Conservation (phyloP, 2,888 invertebrate genomes). For the Coecobrya sp. region DNA sequence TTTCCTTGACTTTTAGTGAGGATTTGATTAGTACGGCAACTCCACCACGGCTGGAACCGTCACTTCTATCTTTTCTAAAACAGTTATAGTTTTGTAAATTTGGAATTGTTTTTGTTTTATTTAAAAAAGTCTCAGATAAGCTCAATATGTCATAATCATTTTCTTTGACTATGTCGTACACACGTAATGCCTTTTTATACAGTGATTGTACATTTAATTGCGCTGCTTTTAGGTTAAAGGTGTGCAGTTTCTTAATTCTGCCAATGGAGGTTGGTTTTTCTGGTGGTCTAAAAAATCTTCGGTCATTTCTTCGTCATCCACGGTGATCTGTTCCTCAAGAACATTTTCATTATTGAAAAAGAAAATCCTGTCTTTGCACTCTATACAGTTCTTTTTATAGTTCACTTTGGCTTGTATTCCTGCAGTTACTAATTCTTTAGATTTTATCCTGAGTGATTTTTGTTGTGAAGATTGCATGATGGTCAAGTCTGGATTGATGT, state of each 20-base stretch:
- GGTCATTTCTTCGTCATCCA: not conserved
- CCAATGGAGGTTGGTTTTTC: not conserved
- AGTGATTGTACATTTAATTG: slow-evolving; percentile 15
- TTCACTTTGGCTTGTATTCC: not conserved
- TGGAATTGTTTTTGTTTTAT: not conserved
- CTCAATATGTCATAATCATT: not conserved
- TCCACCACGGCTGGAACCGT: not conserved
- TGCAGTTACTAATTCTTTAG: not conserved
- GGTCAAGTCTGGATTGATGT: not conserved
- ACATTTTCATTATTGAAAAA: not conserved
- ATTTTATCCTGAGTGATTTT: not conserved
- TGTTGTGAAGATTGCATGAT: not conserved
- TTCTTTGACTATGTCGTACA: not conserved
- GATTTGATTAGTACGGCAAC: not conserved
- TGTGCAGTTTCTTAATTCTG: not conserved
- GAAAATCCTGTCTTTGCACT: not conserved
- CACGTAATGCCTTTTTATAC: not conserved
- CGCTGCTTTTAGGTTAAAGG: not conserved
- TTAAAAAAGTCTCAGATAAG: slow-evolving; percentile 19
- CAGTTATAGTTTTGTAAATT: not conserved
- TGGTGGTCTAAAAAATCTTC: not conserved
- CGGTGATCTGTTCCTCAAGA: not conserved
- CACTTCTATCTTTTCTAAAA: not conserved
- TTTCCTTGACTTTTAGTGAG: not conserved
- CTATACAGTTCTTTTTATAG: not conserved